Evolutionary conservation across 2,797 vertebrate genomes (phyloP), one percentile per base, ranked within the genome.

Genomic region (Platalea minor): DNA sequence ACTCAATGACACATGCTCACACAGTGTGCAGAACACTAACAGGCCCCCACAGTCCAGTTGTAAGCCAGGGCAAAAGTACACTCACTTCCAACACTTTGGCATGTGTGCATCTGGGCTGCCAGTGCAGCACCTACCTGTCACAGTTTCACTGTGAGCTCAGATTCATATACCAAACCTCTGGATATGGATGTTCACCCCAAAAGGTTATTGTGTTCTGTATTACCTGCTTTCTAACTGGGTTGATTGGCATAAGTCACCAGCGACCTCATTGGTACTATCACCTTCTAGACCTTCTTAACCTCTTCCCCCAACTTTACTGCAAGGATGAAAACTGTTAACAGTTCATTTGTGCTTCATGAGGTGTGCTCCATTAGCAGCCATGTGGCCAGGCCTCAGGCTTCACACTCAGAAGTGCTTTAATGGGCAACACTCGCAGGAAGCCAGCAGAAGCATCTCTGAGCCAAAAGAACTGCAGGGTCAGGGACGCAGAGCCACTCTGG

Each of bases 21-120:
- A 23, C 0, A 0, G 4, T 2, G 1, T 33, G 35, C 72, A 76
- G 28, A 53, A 26, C 21, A 51, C 26, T 39, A n/a, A 37, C 13
- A 68, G 11, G 5, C 0, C 7, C 33, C 33, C 53, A 17, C 7
- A 43, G 43, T 41, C 31, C 46, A 37, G 19, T 14, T 48, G 21
- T 16, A 23, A 89, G 29, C 31, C 46, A 73, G 29, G 18, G 9
- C 2, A 48, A 16, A 61, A 33, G 26, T 4, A 13, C 31, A 3
- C 3, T 46, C 5, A 0, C 7, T 53, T 83, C 45, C 83, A 48
- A 0, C 11, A 24, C 28, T 31, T 61, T 4, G 2, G 5, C 12
- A 41, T 8, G 28, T 8, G 25, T 37, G 29, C 25, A 67, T 48
- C 39, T 48, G 25, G 45, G 9, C 13, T 74, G 15, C 43, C 7